Evolutionary conservation across 92 coral and sea anemone genomes (phyloP), one percentile per base, ranked within the genome.

Genomic region (Pocillopora meandrina): DNA sequence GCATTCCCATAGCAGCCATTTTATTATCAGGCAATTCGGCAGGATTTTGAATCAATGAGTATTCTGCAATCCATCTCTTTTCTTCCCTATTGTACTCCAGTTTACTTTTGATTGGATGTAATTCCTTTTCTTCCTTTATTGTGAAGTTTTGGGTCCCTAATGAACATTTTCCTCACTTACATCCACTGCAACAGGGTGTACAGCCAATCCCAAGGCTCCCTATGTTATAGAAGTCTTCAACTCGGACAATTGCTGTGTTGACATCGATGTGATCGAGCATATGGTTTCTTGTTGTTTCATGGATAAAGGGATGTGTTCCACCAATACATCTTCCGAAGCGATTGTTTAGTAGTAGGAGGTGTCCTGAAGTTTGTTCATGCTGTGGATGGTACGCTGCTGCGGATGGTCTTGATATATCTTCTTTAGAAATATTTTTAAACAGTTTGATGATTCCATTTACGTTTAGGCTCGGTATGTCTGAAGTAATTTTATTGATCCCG

Each of bases 41-140:
- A 1, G 90, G 93, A 21, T 86, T 85, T 20, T 64, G 63, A 20
- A 90, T 76, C 93, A 90, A 90, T 19, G 90, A 87, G 42, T 90
- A 90, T 34, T 86, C 80, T 34, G 93, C 81, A 10, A 86, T 62
- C 93, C 93, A 86, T 35, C 75, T 60, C 15, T 69, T 91, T 88
- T 74, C 64, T 11, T 36, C 89, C 85, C 9, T 87, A 85, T 20
- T 84, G 69, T 68, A 10, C 49, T 60, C 58, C 77, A 20, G 77
- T 17, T 74, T 74, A 36, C 3, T 12, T 23, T 74, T 36, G 63
- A 52, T 56, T 11, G 20, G 77, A 9, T 74, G 3, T 20, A 74
- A 17, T 74, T 74, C 62, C 17, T 56, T 74, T 11, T 74, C 77
- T 56, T 91, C 92, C 42, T 89, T 85, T 42, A 84, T 55, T 76